These are phyloP conservation scores for Galaxea fascicularis DNA, from an alignment of 92 coral and sea anemone species.

Conservation along the genomic window DNA sequence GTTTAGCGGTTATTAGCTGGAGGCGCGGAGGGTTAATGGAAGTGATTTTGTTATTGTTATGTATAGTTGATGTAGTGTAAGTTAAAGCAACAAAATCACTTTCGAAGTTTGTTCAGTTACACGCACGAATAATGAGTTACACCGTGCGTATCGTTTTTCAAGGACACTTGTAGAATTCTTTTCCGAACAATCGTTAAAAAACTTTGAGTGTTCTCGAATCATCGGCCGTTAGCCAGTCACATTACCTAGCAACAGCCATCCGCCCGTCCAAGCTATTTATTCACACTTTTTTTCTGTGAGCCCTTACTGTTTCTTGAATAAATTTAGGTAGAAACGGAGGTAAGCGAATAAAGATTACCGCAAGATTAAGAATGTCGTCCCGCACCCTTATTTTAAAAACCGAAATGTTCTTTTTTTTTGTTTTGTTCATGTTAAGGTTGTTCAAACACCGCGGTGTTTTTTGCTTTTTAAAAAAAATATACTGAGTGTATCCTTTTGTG, in stretches of 20 bases:
- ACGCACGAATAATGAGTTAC: too few species aligned
- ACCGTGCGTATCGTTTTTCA: too few species aligned
- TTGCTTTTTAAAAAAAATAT: conserved; percentile 42
- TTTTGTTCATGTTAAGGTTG: conserved; percentile 9
- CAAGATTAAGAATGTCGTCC: neutral
- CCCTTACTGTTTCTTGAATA: neutral
- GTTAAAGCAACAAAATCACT: too few species aligned
- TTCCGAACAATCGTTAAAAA: too few species aligned
- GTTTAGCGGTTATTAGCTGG: neutral
- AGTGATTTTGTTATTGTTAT: neutral
- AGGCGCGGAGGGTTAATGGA: neutral
- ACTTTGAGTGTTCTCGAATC: too few species aligned
- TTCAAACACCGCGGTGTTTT: conserved; percentile 28
- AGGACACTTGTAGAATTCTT: too few species aligned
- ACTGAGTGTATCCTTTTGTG: conserved; percentile 32
- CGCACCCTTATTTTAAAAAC: neutral
- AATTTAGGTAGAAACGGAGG: neutral
- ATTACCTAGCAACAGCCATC: neutral
- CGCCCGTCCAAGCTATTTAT: neutral
- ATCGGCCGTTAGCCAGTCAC: too few species aligned
- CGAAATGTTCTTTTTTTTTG: neutral
- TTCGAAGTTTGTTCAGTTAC: too few species aligned
- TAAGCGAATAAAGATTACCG: neutral
- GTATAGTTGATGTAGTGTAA: too few species aligned
- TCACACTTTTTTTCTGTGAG: neutral